Evolutionary conservation across 2,888 invertebrate genomes (phyloP).

Genomic region (Apodemia zela): DNA sequence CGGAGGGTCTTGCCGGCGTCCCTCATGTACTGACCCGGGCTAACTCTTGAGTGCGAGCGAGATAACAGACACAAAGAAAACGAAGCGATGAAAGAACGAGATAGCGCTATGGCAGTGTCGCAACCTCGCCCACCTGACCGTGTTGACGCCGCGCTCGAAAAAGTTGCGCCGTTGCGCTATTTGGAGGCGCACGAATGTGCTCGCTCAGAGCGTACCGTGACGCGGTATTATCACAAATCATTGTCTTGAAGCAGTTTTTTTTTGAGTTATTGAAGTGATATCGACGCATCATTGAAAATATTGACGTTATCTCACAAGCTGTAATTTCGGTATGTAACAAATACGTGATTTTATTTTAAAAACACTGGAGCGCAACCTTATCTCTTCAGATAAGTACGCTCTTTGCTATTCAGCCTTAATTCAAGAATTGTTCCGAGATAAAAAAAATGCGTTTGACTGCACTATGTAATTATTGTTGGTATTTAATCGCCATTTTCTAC

Average conservation of each 20-base stretch:
- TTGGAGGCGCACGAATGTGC: conserved; percentile 77
- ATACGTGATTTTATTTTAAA: conserved; percentile 37
- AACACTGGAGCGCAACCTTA: conserved; percentile 47
- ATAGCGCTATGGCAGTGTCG: conserved; percentile 71
- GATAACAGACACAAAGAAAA: conserved; percentile 46
- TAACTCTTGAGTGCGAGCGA: conserved; percentile 54
- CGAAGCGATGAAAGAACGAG: conserved; percentile 45
- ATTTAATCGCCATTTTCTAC: conserved; percentile 80
- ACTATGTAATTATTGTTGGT: conserved; percentile 69
- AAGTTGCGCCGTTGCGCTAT: conserved; percentile 80
- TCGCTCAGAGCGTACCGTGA: conserved; percentile 63
- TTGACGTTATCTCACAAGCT: conserved; percentile 26
- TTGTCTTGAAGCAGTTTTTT: conserved; percentile 52
- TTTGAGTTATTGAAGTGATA: conserved; percentile 45
- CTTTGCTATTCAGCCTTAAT: conserved; percentile 36
- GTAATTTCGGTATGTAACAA: conserved; percentile 55
- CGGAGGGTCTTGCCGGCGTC: conserved; percentile 61
- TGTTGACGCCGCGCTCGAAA: conserved; percentile 79
- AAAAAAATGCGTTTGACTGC: conserved; percentile 47
- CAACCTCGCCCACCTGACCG: conserved; percentile 81
- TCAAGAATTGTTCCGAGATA: not conserved
- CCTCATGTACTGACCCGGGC: conserved; percentile 43
- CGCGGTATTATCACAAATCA: conserved; percentile 65
- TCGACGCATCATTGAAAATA: conserved; percentile 41
- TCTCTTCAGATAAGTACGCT: conserved; percentile 50